Base-by-base conservation (phyloP, 2,797 vertebrate species). In the Pipistrellus pipistrellus region DNA sequence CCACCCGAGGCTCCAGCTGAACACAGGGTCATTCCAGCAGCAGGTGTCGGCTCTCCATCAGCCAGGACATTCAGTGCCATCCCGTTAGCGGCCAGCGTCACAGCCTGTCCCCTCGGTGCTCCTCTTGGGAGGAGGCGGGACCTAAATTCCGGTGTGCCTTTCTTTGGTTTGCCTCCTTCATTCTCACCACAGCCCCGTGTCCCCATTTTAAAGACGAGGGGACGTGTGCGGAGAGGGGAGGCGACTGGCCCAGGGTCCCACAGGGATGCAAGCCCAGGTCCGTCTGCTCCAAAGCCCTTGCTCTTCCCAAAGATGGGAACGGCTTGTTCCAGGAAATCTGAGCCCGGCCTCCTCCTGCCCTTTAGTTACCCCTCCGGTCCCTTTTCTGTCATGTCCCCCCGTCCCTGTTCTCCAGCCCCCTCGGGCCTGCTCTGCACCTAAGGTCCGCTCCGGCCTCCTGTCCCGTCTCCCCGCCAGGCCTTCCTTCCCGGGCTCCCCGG, bases 401-500 rank as follows among this genome's bases (percentile, higher is more conserved):
- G 5, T 13, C 53, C 32, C 80, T n/a, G 32, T 13, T 48, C 27
- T 88, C 80, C 7, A 9, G 5, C 51, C 32, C 30, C 21, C 32
- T 41, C 4, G 7, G 2, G n/a, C 38, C 59, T 27, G 13, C 55
- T 38, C 35, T 18, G 57, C 0, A 4, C 82, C 57, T 25, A 14
- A 91, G 64, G 51, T 59, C 51, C 32, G 0, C 66, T 35, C 71
- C 86, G 78, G 86, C 76, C 87, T 13, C 59, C 7, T 44, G 69
- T 23, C 53, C 91, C 66, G 5, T 46, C 84, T n/a, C 46, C 93
- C 66, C 8, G 1, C 25, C 55, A 78, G 78, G 78, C 88, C 1
- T 92, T 64, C 90, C 90, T 90, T 84, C 88, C 82, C 7, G 1
- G 91, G 76, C 41, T 44, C 80, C 38, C 80, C 32, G 9, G 9